A percentile compares a stretch with the other conserved stretches of the same genome.
Evolutionary conservation across 2,888 invertebrate species (phyloP).

Genomic region (Drosophila vallismaia): DNA sequence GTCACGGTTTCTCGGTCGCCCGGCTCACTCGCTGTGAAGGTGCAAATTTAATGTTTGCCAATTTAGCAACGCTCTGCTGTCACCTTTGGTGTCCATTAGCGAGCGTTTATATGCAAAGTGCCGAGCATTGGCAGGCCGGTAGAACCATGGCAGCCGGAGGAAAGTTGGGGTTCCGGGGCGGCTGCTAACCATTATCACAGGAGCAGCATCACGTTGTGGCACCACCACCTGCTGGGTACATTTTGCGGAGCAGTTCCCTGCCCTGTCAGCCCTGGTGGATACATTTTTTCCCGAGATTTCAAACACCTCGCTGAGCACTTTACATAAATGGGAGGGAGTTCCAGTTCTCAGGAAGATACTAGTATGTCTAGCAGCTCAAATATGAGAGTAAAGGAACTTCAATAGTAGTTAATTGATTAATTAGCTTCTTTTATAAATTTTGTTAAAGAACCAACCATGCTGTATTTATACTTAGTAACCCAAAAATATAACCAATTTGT

Average conservation of each 20-base stretch:
- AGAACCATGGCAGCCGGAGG: constrained; percentile 3
- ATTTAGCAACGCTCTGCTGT: constrained; percentile 79
- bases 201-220: constrained; percentile 71
- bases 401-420: background rate
- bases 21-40: constrained; percentile 60
- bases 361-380: background rate
- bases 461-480: background rate
- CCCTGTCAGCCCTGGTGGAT: constrained; percentile 14
- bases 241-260: constrained; percentile 52
- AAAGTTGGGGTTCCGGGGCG: constrained; percentile 19
- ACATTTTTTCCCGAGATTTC: constrained; percentile 50
- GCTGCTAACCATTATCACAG: constrained; percentile 74
- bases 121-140: constrained; percentile 45
- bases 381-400: background rate
- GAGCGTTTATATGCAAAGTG: constrained; percentile 81
- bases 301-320: constrained; percentile 43
- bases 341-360: background rate
- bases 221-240: constrained; percentile 72
- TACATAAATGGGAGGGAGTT: constrained; percentile 9
- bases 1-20: constrained; percentile 66
- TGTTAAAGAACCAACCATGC: background rate
- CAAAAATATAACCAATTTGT: background rate
- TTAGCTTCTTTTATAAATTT: background rate
- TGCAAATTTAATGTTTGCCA: constrained; percentile 81
- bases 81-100: constrained; percentile 81